phyloP scores from a whole-genome alignment of 2,888 invertebrate genomes.

The Diabrotica balteata region DNA sequence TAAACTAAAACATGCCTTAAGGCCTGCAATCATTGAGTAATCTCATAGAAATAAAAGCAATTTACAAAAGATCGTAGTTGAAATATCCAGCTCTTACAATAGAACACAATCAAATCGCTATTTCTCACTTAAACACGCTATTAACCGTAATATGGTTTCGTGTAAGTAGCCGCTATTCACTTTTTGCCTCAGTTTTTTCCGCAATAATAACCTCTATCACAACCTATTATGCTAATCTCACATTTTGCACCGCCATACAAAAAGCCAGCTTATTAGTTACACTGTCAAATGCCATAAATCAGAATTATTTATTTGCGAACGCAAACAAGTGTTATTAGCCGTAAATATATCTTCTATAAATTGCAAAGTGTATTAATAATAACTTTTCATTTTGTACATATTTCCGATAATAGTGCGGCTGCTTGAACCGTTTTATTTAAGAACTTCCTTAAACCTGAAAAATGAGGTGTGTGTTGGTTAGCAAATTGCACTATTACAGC shows the following conservation, averaged over 20 bases:
- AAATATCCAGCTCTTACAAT: neutral
- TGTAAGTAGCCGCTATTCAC: neutral
- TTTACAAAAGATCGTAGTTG: neutral
- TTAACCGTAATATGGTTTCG: neutral
- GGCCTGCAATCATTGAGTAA: neutral
- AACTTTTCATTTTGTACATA: conserved; percentile 1
- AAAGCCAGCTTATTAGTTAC: conserved; percentile 14
- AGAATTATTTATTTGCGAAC: conserved; percentile 19
- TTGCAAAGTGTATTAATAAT: conserved; percentile 8
- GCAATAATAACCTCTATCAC: neutral
- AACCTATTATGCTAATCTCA: conserved; percentile 16
- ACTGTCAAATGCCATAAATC: conserved; percentile 14
- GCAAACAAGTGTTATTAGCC: conserved; percentile 8
- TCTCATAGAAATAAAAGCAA: conserved; percentile 1
- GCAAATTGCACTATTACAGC: too few relatives aligned
- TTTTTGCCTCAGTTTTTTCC: neutral
- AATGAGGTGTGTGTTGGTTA: too few relatives aligned
- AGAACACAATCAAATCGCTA: neutral
- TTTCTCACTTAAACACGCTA: neutral
- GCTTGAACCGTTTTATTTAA: neutral
- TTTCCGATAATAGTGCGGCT: neutral
- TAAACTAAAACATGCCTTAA: neutral
- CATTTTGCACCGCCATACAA: conserved; percentile 14
- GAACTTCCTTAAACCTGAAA: too few relatives aligned
- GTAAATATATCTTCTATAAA: conserved; percentile 18